Evolutionary conservation across 2,113 vertebrate genomes (phyloP), one percentile per base, ranked within the genome.

Genomic region (Sakesphorus luctuosus): DNA sequence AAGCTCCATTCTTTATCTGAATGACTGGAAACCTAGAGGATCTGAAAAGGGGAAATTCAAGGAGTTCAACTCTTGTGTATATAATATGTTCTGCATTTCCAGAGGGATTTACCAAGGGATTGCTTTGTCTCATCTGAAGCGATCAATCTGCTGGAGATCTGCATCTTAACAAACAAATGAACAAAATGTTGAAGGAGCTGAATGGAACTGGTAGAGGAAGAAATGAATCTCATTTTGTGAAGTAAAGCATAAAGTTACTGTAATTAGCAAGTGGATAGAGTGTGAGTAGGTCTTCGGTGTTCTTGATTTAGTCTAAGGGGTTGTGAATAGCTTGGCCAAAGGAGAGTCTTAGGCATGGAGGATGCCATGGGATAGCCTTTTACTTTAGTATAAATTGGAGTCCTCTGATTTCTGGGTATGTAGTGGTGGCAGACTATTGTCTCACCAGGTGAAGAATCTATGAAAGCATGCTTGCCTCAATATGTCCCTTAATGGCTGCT

Each of bases 41-140:
- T 84, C 92, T 95, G 86, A 91, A 93, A 95, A 93, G 90, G 49
- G 80, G 86, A 95, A 95, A 90, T 93, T 95, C 90, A 95, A 93
- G 94, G 90, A 94, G 76, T 95, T 94, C 76, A 77, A 68, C 76
- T 84, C 72, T 93, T 83, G 80, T 83, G 67, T 61, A 38, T 83
- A 10, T 95, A 90, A 84, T 94, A 87, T 87, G 91, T 87, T 94
- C 95, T 93, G 81, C 66, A 29, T 95, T 92, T 96, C 91, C 93
- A 94, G 89, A 78, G 93, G 89, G 94, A 89, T 96, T 97, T 97
- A 91, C 89, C 62, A 73, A 82, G 84, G 80, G 66, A 66, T 83
- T 93, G 91, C 91, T 97, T 97, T 96, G 91, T 96, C 94, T 91
- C 74, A 79, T 88, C 94, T 96, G 96, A 95, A 90, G 65, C 74